A percentile compares a stretch with the other conserved stretches of the same genome.
Conservation (phyloP, 1,140 invertebrate species). For the Bombus affinis region DNA sequence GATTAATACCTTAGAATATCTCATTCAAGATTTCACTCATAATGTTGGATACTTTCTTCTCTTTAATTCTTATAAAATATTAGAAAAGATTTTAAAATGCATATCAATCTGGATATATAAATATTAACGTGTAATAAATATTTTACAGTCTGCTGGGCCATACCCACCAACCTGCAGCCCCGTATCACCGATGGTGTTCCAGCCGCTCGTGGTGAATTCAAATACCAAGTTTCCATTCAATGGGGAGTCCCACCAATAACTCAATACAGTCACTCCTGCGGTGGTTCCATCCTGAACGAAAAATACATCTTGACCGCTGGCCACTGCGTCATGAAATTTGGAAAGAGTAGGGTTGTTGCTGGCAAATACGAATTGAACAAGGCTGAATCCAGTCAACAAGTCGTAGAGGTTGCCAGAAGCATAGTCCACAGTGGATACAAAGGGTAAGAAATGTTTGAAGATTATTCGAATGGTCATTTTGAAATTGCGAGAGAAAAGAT, state of each 20-base stretch:
- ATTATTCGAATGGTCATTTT: neutral
- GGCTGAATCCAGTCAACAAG: conserved; percentile 80
- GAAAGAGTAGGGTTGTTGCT: conserved; percentile 34
- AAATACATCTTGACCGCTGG: conserved; percentile 82
- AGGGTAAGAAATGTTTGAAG: conserved; percentile 34
- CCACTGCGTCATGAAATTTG: conserved; percentile 76
- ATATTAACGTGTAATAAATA: too few relatives aligned
- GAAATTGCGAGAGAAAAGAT: too few relatives aligned
- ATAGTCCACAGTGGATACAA: conserved; percentile 54
- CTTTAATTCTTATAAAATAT: neutral
- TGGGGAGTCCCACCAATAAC: conserved; percentile 62
- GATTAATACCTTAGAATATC: too few relatives aligned
- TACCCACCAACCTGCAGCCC: conserved; percentile 17
- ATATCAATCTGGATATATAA: neutral
- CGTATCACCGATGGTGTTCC: conserved; percentile 72
- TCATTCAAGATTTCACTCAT: neutral
- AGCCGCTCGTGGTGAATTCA: conserved; percentile 73
- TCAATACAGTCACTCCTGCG: conserved; percentile 78
- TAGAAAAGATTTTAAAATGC: neutral
- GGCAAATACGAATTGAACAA: conserved; percentile 55
- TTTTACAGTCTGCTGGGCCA: conserved; percentile 45
- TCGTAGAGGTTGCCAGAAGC: conserved; percentile 71
- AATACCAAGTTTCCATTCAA: conserved; percentile 76
- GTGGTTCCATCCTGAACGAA: conserved; percentile 81
- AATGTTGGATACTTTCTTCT: neutral